These are phyloP conservation scores for Gymnothorax reevesii DNA, from an alignment of 2,797 vertebrate genomes.

Conservation along the genomic window DNA sequence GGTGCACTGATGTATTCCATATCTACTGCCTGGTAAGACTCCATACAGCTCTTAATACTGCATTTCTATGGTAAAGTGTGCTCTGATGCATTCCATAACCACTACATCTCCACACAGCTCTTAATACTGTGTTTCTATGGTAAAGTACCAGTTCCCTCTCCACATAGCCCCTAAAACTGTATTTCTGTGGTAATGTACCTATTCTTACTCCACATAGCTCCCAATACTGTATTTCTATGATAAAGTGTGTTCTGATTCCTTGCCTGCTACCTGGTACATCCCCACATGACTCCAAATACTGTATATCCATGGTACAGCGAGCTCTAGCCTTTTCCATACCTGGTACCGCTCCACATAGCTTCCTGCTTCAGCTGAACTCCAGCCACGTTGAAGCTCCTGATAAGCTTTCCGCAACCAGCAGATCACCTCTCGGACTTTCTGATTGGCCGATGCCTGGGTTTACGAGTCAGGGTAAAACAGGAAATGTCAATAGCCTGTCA, in stretches of 20 bases:
- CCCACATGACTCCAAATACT: slow-evolving; percentile 59
- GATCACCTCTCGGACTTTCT: slow-evolving; percentile 68
- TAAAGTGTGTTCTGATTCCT: slow-evolving; percentile 36
- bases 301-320: too few species aligned
- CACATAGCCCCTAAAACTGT: slow-evolving; percentile 54
- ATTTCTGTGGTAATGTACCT: too few species aligned
- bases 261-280: slow-evolving; percentile 71
- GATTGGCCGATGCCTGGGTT: slow-evolving; percentile 54
- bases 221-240: not conserved
- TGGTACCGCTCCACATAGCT: slow-evolving; percentile 73
- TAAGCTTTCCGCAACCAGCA: slow-evolving; percentile 74
- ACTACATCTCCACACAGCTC: too few species aligned
- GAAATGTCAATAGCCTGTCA: not conserved
- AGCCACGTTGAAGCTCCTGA: slow-evolving; percentile 68
- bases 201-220: too few species aligned
- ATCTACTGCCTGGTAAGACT: too few species aligned
- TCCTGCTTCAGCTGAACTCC: slow-evolving; percentile 63
- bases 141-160: slow-evolving; percentile 74
- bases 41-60: too few species aligned
- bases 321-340: slow-evolving; percentile 58
- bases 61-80: not conserved
- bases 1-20: too few species aligned
- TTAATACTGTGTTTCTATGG: too few species aligned
- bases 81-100: slow-evolving; percentile 32
- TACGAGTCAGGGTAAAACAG: slow-evolving; percentile 11